phyloP scores from a whole-genome alignment of 2,888 invertebrate species.

The Lochmaea capreae region DNA sequence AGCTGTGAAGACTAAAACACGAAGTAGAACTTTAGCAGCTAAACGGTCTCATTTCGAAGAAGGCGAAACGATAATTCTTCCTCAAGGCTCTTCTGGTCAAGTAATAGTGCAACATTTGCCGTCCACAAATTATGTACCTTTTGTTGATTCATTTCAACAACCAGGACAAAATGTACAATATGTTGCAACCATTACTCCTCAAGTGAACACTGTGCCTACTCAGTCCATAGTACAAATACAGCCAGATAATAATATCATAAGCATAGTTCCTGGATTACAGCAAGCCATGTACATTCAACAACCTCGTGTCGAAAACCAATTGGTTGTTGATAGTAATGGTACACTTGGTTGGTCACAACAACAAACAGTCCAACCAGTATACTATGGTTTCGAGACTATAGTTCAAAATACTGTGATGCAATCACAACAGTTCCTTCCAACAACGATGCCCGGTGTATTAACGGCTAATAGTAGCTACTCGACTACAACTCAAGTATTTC shows the following conservation, averaged over 20 bases:
- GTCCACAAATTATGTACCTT: slow-evolving; percentile 68
- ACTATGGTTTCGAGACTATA: slow-evolving; percentile 86
- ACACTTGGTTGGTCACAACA: slow-evolving; percentile 63
- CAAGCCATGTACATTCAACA: slow-evolving; percentile 63
- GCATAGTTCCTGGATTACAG: slow-evolving; percentile 60
- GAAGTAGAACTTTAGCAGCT: slow-evolving; percentile 54
- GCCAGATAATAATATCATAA: slow-evolving; percentile 63
- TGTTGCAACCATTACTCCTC: slow-evolving; percentile 77
- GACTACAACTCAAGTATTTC: slow-evolving; percentile 86
- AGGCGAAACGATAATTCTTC: slow-evolving; percentile 46
- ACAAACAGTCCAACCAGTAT: slow-evolving; percentile 71
- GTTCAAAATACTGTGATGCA: slow-evolving; percentile 91
- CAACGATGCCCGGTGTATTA: slow-evolving; percentile 82
- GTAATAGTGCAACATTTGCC: slow-evolving; percentile 76
- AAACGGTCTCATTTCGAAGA: slow-evolving; percentile 47
- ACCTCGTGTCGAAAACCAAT: slow-evolving; percentile 61
- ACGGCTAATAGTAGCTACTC: slow-evolving; percentile 87
- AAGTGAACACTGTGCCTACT: slow-evolving; percentile 60
- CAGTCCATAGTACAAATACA: slow-evolving; percentile 67
- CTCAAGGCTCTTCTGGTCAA: slow-evolving; percentile 60
- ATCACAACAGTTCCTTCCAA: slow-evolving; percentile 87
- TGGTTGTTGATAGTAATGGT: slow-evolving; percentile 63
- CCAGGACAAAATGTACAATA: slow-evolving; percentile 82
- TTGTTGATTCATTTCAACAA: slow-evolving; percentile 78
- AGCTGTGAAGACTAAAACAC: slow-evolving; percentile 51